Base-by-base conservation (phyloP, 2,113 vertebrate species). In the Romanogobio albipinnatus region DNA sequence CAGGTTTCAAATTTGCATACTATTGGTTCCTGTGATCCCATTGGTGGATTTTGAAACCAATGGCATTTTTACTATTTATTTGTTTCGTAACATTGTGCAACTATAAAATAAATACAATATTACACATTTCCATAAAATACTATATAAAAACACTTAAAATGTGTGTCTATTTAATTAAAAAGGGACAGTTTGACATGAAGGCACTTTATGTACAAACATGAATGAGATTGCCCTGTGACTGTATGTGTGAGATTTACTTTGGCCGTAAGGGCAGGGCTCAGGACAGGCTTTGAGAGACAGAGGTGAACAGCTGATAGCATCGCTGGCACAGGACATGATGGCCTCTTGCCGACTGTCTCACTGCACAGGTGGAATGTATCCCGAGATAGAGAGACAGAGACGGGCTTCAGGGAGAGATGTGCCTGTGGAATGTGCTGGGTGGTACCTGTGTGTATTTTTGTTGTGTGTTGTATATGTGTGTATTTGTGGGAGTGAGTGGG, bases 271-370 rank as follows among this genome's bases (percentile, higher is more conserved):
- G 43, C 78, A 49, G 47, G 43, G 26, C 24, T 62, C 62, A 29
- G 62, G 81, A 70, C 22, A 45, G 78, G 62, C 43, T 49, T 66
- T 51, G 33, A 9, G 76, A 68, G 53, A 66, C 24, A 79, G 22
- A 58, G 81, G 81, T 39, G 43, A 85, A 77, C 64, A 71, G 33
- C 87, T 84, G 78, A 81, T 89, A 81, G 47, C 89, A 85, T 86
- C 88, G 91, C 84, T 93, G 91, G 92, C 88, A 87, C 84, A 87
- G 90, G 90, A 89, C 90, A 87, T 62, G 47, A 29, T 91, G 88
- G 85, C 87, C 89, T 92, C 89, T 92, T 39, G 59, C 81, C 88
- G 79, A 84, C 84, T 84, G 80, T 75, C 9, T 10, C 82, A 87
- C 84, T 51, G 85, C 76, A 89, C 89, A 92, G 90, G 92, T 92